Conservation (phyloP, 2,113 vertebrate species). For the Gasterosteus nipponicus region DNA sequence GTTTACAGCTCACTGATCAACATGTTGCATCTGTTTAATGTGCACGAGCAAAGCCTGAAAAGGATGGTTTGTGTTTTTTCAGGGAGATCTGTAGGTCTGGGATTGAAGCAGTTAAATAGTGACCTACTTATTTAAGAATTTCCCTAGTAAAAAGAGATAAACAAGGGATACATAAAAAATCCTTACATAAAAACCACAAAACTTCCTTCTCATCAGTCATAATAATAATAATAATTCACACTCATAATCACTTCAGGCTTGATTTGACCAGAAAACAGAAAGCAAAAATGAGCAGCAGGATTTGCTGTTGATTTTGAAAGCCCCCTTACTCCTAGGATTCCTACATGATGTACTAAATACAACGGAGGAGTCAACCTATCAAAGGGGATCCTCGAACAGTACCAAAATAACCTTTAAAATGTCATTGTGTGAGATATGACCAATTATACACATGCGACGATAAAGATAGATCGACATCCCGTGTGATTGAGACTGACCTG, state of each 20-base stretch:
- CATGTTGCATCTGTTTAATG: too few species aligned
- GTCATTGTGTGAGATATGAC: background rate
- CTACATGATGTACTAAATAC: background rate
- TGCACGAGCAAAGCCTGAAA: too few species aligned
- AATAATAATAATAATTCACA: background rate
- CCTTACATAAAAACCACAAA: background rate
- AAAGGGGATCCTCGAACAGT: background rate
- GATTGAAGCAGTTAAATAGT: background rate
- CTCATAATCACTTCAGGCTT: background rate
- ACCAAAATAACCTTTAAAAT: background rate
- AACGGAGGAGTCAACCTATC: background rate
- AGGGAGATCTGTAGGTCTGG: too few species aligned
- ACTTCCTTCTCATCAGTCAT: too few species aligned
- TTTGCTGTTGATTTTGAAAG: background rate
- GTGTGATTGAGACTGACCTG: constrained; percentile 77
- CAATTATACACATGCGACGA: background rate
- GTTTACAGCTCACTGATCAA: too few species aligned
- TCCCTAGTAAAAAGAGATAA: background rate
- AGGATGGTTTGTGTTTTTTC: too few species aligned
- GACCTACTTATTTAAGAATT: background rate
- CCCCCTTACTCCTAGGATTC: background rate
- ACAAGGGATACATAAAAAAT: background rate
- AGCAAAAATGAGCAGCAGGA: background rate
- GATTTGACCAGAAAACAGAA: background rate
- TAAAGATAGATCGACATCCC: background rate